Evolutionary conservation across 2,113 vertebrate species (phyloP).

Genomic region (Caracal caracal): DNA sequence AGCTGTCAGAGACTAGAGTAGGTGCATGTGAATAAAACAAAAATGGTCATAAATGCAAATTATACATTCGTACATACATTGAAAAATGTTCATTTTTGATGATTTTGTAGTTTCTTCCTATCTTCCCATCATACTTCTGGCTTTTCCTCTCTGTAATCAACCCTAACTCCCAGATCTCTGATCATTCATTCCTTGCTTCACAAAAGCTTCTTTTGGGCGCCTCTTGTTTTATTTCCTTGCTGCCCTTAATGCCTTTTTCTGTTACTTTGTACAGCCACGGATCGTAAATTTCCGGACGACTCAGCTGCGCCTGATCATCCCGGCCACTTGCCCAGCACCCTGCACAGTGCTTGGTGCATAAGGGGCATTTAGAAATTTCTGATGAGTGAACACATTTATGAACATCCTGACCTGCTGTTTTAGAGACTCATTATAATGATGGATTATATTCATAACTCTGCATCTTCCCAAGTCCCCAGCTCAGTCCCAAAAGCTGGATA

Average conservation of each 20-base stretch:
- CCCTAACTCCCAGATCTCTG: background rate
- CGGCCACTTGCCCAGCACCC: background rate
- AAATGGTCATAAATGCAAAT: background rate
- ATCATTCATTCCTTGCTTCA: background rate
- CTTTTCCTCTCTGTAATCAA: background rate
- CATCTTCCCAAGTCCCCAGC: background rate
- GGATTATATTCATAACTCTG: background rate
- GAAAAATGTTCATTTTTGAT: background rate
- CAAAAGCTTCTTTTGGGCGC: background rate
- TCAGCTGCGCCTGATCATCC: background rate
- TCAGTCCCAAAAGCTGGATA: background rate
- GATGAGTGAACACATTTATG: background rate
- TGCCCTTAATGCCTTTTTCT: background rate
- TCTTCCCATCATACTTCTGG: background rate
- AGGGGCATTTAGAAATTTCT: background rate
- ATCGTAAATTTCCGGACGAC: background rate
- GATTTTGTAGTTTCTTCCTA: background rate
- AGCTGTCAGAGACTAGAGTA: background rate
- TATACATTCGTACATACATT: background rate
- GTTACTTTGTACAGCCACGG: background rate
- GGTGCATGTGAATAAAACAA: background rate
- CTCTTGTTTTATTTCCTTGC: background rate
- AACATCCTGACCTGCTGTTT: background rate
- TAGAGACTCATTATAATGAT: background rate
- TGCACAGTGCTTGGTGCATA: background rate